Evolutionary conservation across 2,888 invertebrate species (phyloP).

Genomic region (Macrosoma leucophasiata): DNA sequence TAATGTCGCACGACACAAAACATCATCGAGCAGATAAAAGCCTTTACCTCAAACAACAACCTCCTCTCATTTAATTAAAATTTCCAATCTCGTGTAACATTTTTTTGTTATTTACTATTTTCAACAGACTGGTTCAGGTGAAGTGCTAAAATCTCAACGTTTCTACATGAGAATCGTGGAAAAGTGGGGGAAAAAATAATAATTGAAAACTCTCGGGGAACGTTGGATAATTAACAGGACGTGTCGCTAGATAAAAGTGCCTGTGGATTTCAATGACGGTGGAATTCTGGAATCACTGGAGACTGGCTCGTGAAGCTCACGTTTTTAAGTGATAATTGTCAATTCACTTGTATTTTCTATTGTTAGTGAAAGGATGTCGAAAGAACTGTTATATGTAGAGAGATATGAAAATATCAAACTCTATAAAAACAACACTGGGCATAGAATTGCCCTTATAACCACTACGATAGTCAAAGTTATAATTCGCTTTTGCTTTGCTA

Average conservation of each 20-base stretch:
- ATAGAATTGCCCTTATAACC: no score
- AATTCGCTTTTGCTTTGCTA: no score
- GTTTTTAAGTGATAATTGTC: conserved; percentile 59
- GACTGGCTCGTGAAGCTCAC: conserved; percentile 41
- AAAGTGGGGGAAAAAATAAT: conserved; percentile 66
- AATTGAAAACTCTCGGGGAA: conserved; percentile 68
- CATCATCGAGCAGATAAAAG: conserved; percentile 32
- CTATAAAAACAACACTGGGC: no score
- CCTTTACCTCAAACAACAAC: conserved; percentile 43
- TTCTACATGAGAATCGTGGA: conserved; percentile 66
- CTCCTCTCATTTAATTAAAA: conserved; percentile 68
- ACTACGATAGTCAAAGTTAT: no score
- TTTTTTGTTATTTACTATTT: conserved; percentile 53
- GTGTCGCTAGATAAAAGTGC: conserved; percentile 70
- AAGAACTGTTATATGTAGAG: no score
- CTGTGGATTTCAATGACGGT: conserved; percentile 62
- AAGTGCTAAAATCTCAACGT: conserved; percentile 73
- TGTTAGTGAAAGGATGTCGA: no score
- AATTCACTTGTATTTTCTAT: no score
- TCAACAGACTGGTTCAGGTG: conserved; percentile 64
- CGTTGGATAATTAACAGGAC: conserved; percentile 73
- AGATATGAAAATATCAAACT: no score
- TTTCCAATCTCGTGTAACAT: conserved; percentile 49
- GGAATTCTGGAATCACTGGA: conserved; percentile 49
- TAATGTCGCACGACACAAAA: conserved; percentile 36